phyloP scores from a whole-genome alignment of 2,888 invertebrate genomes.

The Macaria notata region DNA sequence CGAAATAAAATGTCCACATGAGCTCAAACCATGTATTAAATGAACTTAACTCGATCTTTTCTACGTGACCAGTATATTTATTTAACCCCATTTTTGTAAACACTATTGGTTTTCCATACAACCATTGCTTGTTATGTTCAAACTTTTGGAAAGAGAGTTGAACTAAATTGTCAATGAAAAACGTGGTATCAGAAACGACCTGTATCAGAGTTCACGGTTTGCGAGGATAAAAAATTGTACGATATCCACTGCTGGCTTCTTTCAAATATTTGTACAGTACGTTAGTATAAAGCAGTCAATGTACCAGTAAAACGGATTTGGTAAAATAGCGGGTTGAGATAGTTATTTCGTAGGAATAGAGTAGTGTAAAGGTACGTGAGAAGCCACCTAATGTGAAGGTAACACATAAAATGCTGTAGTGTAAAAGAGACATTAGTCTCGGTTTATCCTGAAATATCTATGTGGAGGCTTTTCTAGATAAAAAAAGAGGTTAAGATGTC shows the following conservation, averaged over 20 bases:
- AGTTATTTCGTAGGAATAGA: slow-evolving; percentile 20
- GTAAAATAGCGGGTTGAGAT: slow-evolving; percentile 9
- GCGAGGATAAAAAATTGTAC: background rate
- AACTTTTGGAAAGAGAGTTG: background rate
- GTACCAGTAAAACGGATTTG: background rate
- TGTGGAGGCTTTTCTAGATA: background rate
- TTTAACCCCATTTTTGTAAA: background rate
- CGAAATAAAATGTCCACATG: slow-evolving; percentile 8
- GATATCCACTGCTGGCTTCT: background rate
- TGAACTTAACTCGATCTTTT: slow-evolving; percentile 19
- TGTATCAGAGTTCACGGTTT: background rate
- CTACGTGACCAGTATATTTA: slow-evolving; percentile 20
- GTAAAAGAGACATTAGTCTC: slow-evolving; percentile 21
- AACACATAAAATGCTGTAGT: slow-evolving; percentile 17
- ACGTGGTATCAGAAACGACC: background rate
- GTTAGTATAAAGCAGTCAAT: background rate
- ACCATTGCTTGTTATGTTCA: background rate
- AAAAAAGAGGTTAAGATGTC: too few relatives aligned
- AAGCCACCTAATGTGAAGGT: slow-evolving; percentile 13
- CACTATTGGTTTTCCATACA: background rate
- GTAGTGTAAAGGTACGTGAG: slow-evolving; percentile 18
- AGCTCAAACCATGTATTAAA: slow-evolving; percentile 17
- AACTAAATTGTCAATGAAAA: background rate
- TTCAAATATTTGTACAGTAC: background rate
- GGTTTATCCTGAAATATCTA: slow-evolving; percentile 24